Conservation (phyloP, 1,140 invertebrate genomes). For the Anastrepha ludens region DNA sequence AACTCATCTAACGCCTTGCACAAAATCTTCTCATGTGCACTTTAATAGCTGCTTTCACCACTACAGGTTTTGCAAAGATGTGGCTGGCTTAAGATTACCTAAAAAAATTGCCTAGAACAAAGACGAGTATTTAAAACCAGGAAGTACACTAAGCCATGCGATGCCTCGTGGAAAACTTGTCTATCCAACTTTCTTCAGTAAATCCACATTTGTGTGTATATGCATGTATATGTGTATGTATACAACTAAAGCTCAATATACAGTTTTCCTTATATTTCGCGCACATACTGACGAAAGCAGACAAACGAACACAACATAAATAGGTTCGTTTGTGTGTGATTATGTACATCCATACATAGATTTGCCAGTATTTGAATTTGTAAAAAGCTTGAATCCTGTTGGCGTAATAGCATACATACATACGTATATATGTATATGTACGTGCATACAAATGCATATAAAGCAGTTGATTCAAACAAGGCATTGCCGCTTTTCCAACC, state of each 20-base stretch:
- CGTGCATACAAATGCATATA: not conserved
- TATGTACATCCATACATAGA: not conserved
- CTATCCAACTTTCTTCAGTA: constrained; percentile 27
- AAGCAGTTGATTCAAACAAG: not conserved
- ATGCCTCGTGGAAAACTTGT: constrained; percentile 21
- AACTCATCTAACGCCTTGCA: too few species aligned
- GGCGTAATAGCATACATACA: not conserved
- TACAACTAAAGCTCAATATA: not conserved
- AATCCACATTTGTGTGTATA: not conserved
- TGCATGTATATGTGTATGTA: not conserved
- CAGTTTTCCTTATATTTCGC: constrained; percentile 12
- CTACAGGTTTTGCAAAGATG: not conserved
- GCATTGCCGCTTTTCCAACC: constrained; percentile 20
- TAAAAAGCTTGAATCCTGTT: constrained; percentile 9
- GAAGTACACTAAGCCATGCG: constrained; percentile 42
- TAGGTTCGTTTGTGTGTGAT: not conserved
- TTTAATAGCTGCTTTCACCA: not conserved
- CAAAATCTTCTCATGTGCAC: too few species aligned
- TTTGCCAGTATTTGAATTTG: not conserved
- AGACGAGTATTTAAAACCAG: constrained; percentile 55
- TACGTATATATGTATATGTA: not conserved
- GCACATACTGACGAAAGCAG: not conserved
- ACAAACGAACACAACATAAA: not conserved
- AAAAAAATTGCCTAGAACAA: not conserved
- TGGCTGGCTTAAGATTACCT: not conserved